Conservation (phyloP, 2,888 invertebrate genomes). For the Sesamia inferens region DNA sequence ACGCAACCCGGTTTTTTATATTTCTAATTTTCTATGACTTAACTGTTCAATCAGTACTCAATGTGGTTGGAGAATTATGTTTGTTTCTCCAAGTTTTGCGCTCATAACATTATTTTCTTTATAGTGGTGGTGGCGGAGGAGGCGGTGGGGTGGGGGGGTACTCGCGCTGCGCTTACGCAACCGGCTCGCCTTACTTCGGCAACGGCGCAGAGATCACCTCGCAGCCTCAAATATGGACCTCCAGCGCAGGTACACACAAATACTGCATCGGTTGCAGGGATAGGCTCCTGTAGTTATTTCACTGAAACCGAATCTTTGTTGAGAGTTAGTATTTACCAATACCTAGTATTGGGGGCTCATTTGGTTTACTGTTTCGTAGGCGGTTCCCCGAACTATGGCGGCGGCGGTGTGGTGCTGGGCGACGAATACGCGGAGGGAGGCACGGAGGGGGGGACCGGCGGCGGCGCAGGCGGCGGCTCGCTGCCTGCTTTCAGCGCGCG, state of each 20-base stretch:
- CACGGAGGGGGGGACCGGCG: conserved; percentile 69
- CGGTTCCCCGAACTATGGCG: conserved; percentile 80
- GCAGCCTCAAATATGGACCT: conserved; percentile 81
- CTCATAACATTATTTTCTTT: background rate
- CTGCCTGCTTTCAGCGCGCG: conserved; percentile 90
- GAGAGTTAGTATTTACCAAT: background rate
- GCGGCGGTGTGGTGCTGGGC: conserved; percentile 66
- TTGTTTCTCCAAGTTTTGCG: background rate
- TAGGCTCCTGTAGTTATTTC: background rate
- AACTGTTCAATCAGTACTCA: background rate
- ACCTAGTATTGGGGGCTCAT: conserved; percentile 1
- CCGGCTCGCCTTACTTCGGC: conserved; percentile 81
- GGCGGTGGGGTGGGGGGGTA: conserved; percentile 72
- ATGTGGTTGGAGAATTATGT: background rate
- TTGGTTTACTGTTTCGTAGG: conserved; percentile 63
- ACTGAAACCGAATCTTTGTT: background rate
- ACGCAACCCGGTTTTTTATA: too few relatives aligned
- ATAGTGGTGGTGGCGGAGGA: conserved; percentile 59
- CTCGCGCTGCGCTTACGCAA: conserved; percentile 78
- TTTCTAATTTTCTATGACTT: background rate
- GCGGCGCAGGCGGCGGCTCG: conserved; percentile 79
- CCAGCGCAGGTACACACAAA: conserved; percentile 75
- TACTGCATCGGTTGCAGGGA: background rate
- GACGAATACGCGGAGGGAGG: conserved; percentile 75
- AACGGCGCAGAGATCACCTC: conserved; percentile 71